phyloP scores from a whole-genome alignment of 2,797 vertebrate genomes.

The Pseudocheirus occidentalis region DNA sequence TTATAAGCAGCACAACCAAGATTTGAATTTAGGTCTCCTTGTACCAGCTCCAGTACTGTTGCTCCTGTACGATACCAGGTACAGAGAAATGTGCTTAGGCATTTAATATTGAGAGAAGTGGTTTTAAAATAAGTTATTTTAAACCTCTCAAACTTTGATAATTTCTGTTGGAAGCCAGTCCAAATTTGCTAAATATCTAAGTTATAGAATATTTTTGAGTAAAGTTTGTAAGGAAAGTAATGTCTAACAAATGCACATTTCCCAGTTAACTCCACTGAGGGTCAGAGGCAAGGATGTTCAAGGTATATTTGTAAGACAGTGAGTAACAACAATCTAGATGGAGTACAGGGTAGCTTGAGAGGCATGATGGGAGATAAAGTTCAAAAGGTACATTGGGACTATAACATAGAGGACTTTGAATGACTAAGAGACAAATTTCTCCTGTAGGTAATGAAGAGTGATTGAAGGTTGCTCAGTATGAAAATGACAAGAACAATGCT shows the following conservation, averaged over 20 bases:
- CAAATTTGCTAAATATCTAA: background rate
- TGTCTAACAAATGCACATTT: background rate
- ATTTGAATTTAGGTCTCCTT: background rate
- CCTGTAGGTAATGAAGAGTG: background rate
- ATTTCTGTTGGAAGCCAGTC: background rate
- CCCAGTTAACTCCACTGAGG: background rate
- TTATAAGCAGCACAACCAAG: background rate
- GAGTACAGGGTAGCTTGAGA: background rate
- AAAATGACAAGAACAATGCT: background rate
- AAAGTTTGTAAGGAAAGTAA: background rate
- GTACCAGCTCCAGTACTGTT: background rate
- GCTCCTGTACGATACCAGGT: no score
- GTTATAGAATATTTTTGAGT: background rate
- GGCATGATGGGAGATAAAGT: background rate
- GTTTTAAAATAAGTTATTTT: background rate
- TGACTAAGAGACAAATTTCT: background rate
- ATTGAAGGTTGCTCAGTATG: background rate
- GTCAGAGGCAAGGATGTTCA: background rate
- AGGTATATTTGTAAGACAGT: background rate
- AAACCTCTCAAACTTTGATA: background rate
- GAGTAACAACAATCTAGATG: background rate
- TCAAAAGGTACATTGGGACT: background rate
- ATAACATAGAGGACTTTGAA: background rate
- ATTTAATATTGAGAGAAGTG: background rate
- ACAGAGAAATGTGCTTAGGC: background rate